A percentile compares a stretch with the other conserved stretches of the same genome.
Conservation (phyloP, 2,113 vertebrate genomes). For the Coptodon bakossiorum region DNA sequence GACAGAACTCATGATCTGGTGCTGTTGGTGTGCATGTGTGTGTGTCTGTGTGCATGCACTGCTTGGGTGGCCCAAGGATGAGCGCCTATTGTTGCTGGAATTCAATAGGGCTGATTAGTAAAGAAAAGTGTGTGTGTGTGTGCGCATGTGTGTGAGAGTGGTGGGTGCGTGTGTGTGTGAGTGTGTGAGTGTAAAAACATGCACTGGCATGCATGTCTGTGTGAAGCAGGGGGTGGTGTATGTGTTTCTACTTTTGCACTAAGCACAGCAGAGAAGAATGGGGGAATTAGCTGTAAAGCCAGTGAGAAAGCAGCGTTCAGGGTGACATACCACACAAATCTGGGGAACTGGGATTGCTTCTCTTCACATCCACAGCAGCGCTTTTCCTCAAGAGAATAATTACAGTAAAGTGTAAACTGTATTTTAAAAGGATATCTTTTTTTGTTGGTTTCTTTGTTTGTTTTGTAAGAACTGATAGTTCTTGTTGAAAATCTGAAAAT, state of each 20-base stretch:
- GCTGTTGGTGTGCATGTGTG: constrained; percentile 37
- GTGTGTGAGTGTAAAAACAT: constrained; percentile 7
- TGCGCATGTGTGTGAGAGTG: not conserved
- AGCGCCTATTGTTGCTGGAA: constrained; percentile 68
- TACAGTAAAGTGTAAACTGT: not conserved
- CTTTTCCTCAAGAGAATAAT: not conserved
- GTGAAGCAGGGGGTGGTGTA: constrained; percentile 41
- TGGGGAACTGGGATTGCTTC: constrained; percentile 21
- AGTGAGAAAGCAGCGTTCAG: constrained; percentile 43
- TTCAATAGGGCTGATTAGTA: constrained; percentile 74
- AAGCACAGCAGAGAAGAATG: constrained; percentile 49
- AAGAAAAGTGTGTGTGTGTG: constrained; percentile 46
- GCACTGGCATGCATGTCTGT: not conserved
- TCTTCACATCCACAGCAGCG: not conserved
- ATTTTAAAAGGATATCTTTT: not conserved
- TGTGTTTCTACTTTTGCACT: constrained; percentile 55
- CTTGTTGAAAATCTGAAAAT: not conserved
- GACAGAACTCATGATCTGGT: constrained; percentile 49
- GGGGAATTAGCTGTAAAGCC: constrained; percentile 49
- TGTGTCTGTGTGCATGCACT: constrained; percentile 31
- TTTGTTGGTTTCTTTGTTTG: not conserved
- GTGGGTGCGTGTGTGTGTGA: not conserved
- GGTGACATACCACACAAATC: constrained; percentile 47
- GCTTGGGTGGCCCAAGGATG: constrained; percentile 77
- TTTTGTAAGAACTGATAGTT: not conserved